Evolutionary conservation across 2,797 vertebrate genomes (phyloP).

Genomic region (Sebastes wilsoni): DNA sequence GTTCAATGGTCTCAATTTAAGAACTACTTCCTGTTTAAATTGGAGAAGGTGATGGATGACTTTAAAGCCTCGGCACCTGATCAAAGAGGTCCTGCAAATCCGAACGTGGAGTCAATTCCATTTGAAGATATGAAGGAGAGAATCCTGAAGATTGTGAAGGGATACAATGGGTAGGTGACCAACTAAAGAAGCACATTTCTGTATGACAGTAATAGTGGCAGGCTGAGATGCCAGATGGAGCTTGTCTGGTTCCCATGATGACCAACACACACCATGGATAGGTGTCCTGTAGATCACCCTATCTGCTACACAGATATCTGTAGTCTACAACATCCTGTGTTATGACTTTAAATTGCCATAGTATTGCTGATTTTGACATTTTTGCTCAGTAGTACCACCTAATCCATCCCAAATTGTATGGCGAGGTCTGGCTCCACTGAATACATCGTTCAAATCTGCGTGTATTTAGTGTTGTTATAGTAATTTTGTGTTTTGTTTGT

Average conservation of each 20-base stretch:
- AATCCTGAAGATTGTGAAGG: conserved; percentile 97
- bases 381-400: background rate
- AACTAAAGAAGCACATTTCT: background rate
- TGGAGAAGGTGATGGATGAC: conserved; percentile 99
- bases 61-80: conserved; percentile 95
- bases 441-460: background rate
- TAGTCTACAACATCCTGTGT: background rate
- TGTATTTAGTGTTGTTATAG: background rate
- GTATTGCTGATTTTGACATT: background rate
- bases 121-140: conserved; percentile 99
- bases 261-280: background rate
- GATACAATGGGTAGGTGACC: conserved; percentile 92
- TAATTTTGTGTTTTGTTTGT: background rate
- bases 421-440: background rate
- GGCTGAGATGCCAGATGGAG: background rate
- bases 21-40: conserved; percentile 97
- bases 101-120: conserved; percentile 97
- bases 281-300: background rate
- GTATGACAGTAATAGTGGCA: too few relatives aligned
- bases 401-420: background rate
- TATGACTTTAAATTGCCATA: background rate
- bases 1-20: conserved; percentile 98
- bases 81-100: conserved; percentile 92
- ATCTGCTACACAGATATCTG: background rate
- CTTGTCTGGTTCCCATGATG: background rate